These are phyloP conservation scores for Ennomos quercinarius DNA, from an alignment of 2,888 invertebrate species.

Conservation along the genomic window DNA sequence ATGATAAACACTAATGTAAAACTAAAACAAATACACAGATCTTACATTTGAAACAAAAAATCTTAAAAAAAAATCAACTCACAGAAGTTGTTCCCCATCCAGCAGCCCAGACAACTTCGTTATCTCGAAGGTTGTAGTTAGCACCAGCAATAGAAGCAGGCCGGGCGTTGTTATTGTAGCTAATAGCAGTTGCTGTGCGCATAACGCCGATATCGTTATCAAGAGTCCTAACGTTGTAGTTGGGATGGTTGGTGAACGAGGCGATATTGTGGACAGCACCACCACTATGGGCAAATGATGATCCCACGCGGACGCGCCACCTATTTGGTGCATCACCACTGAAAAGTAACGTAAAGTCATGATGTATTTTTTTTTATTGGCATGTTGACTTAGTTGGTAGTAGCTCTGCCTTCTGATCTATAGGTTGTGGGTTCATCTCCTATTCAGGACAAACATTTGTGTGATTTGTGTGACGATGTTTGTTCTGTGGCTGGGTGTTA, in stretches of 20 bases:
- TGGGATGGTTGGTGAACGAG: conserved; percentile 15
- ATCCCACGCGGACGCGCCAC: conserved; percentile 48
- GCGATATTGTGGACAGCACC: conserved; percentile 30
- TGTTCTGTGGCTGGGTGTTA: too few species aligned
- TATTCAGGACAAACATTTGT: too few species aligned
- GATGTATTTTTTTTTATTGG: too few species aligned
- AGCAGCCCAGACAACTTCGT: conserved; percentile 56
- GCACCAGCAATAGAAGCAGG: conserved; percentile 53
- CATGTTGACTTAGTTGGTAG: too few species aligned
- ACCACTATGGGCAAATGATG: conserved; percentile 48
- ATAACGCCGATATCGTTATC: conserved; percentile 58
- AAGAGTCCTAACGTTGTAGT: conserved; percentile 7
- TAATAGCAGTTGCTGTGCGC: conserved; percentile 40
- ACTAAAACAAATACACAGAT: too few species aligned
- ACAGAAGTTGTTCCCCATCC: conserved; percentile 65
- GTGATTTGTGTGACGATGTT: too few species aligned
- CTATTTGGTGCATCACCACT: conserved; percentile 30
- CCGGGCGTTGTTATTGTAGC: conserved; percentile 34
- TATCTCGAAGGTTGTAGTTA: conserved; percentile 55
- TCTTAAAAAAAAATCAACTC: conserved; percentile 34
- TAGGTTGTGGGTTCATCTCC: too few species aligned
- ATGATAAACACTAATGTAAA: too few species aligned
- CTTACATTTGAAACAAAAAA: too few species aligned
- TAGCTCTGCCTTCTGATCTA: too few species aligned
- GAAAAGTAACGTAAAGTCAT: too few species aligned